phyloP scores from a whole-genome alignment of 2,888 invertebrate genomes.

The Hybos culiciformis region DNA sequence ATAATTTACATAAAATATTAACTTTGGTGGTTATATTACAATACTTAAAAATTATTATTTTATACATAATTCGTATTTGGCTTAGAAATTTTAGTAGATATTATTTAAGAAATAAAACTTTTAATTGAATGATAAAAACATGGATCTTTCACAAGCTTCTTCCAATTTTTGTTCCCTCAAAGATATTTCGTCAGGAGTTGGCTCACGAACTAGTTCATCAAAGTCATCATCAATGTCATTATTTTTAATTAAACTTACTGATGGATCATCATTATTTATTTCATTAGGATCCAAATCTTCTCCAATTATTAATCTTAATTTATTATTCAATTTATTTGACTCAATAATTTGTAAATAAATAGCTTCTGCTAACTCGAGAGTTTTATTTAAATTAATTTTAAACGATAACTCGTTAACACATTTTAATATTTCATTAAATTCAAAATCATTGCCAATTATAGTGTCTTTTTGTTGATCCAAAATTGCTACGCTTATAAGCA shows the following conservation, averaged over 20 bases:
- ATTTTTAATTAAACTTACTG: conserved; percentile 1
- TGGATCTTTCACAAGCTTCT: conserved; percentile 33
- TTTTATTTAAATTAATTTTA: conserved; percentile 67
- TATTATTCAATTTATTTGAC: conserved; percentile 54
- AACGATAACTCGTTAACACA: conserved; percentile 91
- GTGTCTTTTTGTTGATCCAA: conserved; percentile 76
- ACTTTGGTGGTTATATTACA: no score
- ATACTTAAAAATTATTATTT: no score
- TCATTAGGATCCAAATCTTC: conserved; percentile 33
- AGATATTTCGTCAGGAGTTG: conserved; percentile 26
- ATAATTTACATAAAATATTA: no score
- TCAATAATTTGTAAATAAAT: conserved; percentile 78
- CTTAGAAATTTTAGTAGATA: no score
- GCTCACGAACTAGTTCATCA: conserved; percentile 25
- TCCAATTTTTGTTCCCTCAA: conserved; percentile 30
- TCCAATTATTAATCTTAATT: conserved; percentile 58
- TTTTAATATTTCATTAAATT: conserved; percentile 91
- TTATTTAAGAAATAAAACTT: no score
- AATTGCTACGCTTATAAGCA: conserved; percentile 86
- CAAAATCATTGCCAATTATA: conserved; percentile 83
- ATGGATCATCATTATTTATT: conserved; percentile 11
- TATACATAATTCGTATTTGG: no score
- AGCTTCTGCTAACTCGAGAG: conserved; percentile 77
- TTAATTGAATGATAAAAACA: conserved; percentile 28
- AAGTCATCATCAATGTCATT: conserved; percentile 33